Evolutionary conservation across 2,797 vertebrate species (phyloP).

Genomic region (Sus cebifrons): DNA sequence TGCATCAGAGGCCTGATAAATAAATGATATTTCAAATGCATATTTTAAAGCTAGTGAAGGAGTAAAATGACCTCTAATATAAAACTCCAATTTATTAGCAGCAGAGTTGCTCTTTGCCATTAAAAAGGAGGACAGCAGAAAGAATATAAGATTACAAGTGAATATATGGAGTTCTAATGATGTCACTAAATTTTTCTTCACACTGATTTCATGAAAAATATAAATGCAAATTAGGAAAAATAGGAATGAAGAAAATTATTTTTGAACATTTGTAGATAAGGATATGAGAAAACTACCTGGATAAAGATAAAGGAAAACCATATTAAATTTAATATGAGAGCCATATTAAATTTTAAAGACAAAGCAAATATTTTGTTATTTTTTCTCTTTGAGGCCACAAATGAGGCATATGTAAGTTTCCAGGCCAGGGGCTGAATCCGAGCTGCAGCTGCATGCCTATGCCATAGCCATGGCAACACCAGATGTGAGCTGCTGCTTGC

Average conservation of each 20-base stretch:
- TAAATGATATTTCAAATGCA: constrained; percentile 58
- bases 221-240: background rate
- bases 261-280: background rate
- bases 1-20: constrained; percentile 53
- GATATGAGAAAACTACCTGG: no score
- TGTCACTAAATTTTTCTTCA: background rate
- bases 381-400: no score
- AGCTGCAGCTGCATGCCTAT: no score
- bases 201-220: background rate
- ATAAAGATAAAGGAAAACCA: background rate
- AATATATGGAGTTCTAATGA: background rate
- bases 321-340: no score
- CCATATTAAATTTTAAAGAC: background rate
- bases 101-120: background rate
- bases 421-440: no score
- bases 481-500: no score
- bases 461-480: no score
- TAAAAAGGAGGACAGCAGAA: background rate
- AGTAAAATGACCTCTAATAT: constrained; percentile 43
- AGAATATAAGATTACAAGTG: background rate
- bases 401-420: no score
- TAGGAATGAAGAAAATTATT: constrained; percentile 15
- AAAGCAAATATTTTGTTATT: background rate
- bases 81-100: constrained; percentile 68
- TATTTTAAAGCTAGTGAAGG: background rate